Percentiles rank a stretch among this genome's conserved stretches.
phyloP scores from a whole-genome alignment of 2,113 vertebrate species.

The Halichoerus grypus region DNA sequence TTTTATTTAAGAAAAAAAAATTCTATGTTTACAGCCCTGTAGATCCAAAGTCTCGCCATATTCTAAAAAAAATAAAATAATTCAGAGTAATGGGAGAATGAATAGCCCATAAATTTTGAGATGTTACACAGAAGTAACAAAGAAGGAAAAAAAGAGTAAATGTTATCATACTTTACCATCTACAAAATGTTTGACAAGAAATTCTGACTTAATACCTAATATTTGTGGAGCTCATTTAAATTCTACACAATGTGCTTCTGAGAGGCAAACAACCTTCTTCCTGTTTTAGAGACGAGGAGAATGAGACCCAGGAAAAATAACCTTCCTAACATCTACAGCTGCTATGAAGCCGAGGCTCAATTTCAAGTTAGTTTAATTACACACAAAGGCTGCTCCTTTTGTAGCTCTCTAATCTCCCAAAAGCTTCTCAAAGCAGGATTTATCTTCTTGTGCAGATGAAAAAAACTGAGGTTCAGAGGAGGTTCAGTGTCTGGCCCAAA shows the following conservation, averaged over 20 bases:
- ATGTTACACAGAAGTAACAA: slow-evolving; percentile 13
- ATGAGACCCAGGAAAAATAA: slow-evolving; percentile 17
- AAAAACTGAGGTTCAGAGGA: background rate
- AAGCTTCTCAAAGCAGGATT: background rate
- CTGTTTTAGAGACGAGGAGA: background rate
- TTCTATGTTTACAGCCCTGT: background rate
- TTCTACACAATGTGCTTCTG: background rate
- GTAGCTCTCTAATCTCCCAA: background rate
- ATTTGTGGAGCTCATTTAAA: slow-evolving; percentile 48
- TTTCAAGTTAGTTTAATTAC: background rate
- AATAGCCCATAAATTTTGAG: background rate
- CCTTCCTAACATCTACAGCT: background rate
- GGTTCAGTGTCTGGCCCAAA: background rate
- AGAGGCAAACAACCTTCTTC: background rate
- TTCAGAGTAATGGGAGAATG: background rate
- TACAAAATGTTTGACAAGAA: slow-evolving; percentile 18
- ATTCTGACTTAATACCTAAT: background rate
- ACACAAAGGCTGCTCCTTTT: background rate
- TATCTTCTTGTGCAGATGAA: background rate
- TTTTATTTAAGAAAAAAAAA: background rate
- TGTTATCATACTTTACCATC: background rate
- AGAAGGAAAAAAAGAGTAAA: background rate
- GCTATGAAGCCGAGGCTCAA: background rate
- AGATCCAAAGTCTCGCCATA: background rate
- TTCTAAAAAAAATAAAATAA: slow-evolving; percentile 28